Percentiles rank a stretch among this genome's conserved stretches.
Conservation (phyloP, 92 coral and sea anemone species). For the Parazoanthus swiftii region DNA sequence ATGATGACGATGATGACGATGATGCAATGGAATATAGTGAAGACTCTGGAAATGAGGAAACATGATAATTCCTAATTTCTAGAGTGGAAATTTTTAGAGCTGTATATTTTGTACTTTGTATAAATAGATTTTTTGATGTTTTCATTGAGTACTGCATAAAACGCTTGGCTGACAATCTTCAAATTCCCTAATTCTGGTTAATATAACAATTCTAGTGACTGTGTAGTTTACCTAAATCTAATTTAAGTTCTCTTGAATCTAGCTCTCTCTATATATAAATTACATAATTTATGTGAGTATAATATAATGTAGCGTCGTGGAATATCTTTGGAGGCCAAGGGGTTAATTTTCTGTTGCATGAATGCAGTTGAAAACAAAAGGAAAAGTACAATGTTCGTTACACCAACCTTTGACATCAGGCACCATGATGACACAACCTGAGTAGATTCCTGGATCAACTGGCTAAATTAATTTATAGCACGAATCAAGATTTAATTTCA, state of each 20-base stretch:
- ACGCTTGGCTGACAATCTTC: not conserved
- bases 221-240: not conserved
- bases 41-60: conserved; percentile 98
- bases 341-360: not conserved
- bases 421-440: not conserved
- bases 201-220: not conserved
- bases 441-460: not conserved
- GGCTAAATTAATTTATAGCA: not conserved
- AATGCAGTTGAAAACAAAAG: not conserved
- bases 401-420: not conserved
- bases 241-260: not conserved
- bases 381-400: not conserved
- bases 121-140: conserved; percentile 46
- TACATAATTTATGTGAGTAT: not conserved
- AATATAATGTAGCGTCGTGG: not conserved
- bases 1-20: conserved; percentile 88
- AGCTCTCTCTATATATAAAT: not conserved
- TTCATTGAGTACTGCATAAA: conserved; percentile 15
- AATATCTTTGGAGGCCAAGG: not conserved
- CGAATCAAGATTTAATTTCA: not conserved
- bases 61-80: conserved; percentile 56
- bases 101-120: conserved; percentile 85
- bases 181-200: conserved; percentile 1
- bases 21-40: conserved; percentile 95
- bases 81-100: conserved; percentile 57